These are phyloP conservation scores for Cheiracanthium punctorium DNA, from an alignment of 2,888 invertebrate species.

Conservation along the genomic window DNA sequence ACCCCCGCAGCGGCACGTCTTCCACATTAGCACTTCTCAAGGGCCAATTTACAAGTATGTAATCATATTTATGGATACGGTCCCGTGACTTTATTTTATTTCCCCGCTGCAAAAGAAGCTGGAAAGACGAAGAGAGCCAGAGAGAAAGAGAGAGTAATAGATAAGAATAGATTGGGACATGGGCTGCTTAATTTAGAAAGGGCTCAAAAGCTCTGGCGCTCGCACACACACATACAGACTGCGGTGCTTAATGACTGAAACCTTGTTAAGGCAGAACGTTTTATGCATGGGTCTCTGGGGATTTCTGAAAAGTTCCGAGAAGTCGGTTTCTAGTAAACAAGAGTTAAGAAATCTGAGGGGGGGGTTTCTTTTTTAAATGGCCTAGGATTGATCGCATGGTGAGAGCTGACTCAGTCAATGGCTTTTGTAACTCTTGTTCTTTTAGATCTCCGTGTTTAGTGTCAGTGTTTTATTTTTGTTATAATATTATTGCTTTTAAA, in stretches of 20 bases:
- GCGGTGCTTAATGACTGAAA: background rate
- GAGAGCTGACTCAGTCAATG: background rate
- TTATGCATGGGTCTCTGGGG: background rate
- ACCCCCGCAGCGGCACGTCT: no score
- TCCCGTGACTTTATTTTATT: conserved; percentile 56
- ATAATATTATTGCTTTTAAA: no score
- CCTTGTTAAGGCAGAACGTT: background rate
- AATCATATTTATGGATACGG: conserved; percentile 68
- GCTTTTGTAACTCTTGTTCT: background rate
- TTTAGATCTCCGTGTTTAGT: no score
- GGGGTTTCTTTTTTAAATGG: background rate
- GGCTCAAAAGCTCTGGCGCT: background rate
- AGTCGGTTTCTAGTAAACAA: background rate
- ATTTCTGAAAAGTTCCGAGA: background rate
- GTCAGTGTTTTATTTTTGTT: no score
- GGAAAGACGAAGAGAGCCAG: conserved; percentile 34
- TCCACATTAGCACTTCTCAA: conserved; percentile 47
- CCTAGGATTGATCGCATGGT: background rate
- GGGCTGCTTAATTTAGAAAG: conserved; percentile 55
- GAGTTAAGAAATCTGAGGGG: background rate
- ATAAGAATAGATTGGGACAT: conserved; percentile 59
- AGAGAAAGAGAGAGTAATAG: conserved; percentile 29
- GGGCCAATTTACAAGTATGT: conserved; percentile 66
- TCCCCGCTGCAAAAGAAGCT: background rate
- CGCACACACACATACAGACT: no score